Percentiles rank a stretch among this genome's conserved stretches.
Conservation (phyloP, 1,140 invertebrate species). For the Maniola jurtina region DNA sequence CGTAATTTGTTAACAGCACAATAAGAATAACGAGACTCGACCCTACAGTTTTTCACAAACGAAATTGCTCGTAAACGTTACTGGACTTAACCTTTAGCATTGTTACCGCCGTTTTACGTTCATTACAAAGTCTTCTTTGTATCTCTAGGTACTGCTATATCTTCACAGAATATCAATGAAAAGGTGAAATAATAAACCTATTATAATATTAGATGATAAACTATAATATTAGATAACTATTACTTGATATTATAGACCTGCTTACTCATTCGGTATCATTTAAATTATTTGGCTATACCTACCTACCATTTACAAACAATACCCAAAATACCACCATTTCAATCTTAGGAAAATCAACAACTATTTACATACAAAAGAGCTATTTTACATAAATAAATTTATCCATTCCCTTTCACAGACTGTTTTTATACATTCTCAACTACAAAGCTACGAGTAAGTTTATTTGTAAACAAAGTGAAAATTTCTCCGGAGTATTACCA, state of each 20-base stretch:
- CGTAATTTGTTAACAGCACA: not conserved
- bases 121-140: not conserved
- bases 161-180: not conserved
- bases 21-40: no score
- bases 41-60: slow-evolving; percentile 9
- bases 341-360: slow-evolving; percentile 71
- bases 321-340: slow-evolving; percentile 55
- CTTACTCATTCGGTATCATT: no score
- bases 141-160: not conserved
- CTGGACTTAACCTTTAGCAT: slow-evolving; percentile 15
- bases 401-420: slow-evolving; percentile 70
- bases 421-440: slow-evolving; percentile 60
- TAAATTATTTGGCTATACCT: not conserved
- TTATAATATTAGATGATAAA: no score
- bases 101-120: slow-evolving; percentile 12
- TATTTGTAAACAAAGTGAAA: slow-evolving; percentile 74
- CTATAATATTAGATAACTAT: no score
- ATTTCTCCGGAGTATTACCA: slow-evolving; percentile 72
- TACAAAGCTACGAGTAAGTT: slow-evolving; percentile 54
- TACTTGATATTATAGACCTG: no score
- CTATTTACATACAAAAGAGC: slow-evolving; percentile 74
- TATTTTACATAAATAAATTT: slow-evolving; percentile 76
- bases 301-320: not conserved
- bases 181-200: no score
- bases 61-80: slow-evolving; percentile 19